These are phyloP conservation scores for Diplodus sargus DNA, from an alignment of 2,797 vertebrate species.

Conservation along the genomic window DNA sequence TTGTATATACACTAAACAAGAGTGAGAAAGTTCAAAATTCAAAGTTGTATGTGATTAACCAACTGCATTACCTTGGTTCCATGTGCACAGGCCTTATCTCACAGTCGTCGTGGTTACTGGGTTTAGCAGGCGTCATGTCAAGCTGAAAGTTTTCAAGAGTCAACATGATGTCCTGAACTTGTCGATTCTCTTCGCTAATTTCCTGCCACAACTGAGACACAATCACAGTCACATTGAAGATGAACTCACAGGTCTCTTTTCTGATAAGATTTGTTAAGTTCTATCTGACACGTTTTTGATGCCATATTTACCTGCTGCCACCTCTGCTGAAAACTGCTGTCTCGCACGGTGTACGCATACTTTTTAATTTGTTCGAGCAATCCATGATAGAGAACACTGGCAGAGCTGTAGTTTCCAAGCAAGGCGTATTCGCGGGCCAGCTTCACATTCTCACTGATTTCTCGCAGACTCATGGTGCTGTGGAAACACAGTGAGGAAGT, in stretches of 20 bases:
- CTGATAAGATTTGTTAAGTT: not conserved
- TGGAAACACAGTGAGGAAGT: constrained; percentile 12
- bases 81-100: constrained; percentile 92
- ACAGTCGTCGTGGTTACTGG: constrained; percentile 84
- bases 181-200: constrained; percentile 93
- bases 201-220: constrained; percentile 93
- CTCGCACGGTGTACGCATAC: constrained; percentile 89
- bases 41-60: not conserved
- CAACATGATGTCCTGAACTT: constrained; percentile 96
- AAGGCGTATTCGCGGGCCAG: constrained; percentile 96
- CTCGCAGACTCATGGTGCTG: constrained; percentile 92
- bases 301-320: constrained; percentile 92
- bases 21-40: not conserved
- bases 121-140: constrained; percentile 88
- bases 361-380: constrained; percentile 96
- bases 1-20: not conserved
- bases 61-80: constrained; percentile 87
- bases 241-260: not conserved
- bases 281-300: not conserved
- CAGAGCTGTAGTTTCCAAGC: constrained; percentile 97
- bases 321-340: constrained; percentile 90
- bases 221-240: constrained; percentile 16
- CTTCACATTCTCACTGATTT: constrained; percentile 97
- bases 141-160: constrained; percentile 94
- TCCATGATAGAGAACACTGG: constrained; percentile 94